These are phyloP conservation scores for Pimpla rufipes DNA, from an alignment of 2,888 invertebrate species.

Conservation along the genomic window DNA sequence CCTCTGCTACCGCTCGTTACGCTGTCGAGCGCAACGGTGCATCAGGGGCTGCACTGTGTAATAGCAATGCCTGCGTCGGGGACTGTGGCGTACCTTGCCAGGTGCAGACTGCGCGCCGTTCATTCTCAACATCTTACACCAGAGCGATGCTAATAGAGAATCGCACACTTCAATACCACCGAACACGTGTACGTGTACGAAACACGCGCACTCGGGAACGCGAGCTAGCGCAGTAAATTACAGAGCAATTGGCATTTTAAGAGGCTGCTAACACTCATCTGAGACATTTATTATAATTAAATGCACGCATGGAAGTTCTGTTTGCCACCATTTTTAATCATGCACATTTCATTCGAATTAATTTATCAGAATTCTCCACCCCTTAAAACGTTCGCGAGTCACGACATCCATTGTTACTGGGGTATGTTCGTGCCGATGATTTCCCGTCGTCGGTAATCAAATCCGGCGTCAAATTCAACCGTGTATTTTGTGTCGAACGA, in stretches of 20 bases:
- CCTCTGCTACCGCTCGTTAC: conserved; percentile 59
- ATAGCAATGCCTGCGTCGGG: conserved; percentile 38
- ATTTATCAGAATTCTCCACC: too few species aligned
- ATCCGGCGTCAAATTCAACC: too few species aligned
- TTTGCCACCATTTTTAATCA: too few species aligned
- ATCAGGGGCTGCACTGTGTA: conserved; percentile 37
- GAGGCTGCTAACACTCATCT: too few species aligned
- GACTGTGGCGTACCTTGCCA: conserved; percentile 54
- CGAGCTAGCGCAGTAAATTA: conserved; percentile 2
- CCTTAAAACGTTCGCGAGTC: too few species aligned
- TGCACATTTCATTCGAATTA: too few species aligned
- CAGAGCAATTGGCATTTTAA: background rate
- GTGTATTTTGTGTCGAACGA: too few species aligned
- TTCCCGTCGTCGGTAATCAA: too few species aligned
- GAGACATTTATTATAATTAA: too few species aligned
- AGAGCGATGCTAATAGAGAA: conserved; percentile 53
- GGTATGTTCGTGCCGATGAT: too few species aligned
- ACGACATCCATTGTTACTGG: too few species aligned
- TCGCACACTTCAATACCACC: conserved; percentile 51
- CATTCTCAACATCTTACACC: conserved; percentile 51
- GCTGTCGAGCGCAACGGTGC: conserved; percentile 60
- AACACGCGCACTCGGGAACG: background rate
- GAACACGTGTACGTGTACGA: conserved; percentile 29
- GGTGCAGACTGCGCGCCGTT: conserved; percentile 49
- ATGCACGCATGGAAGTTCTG: too few species aligned